Percentiles rank a stretch among this genome's conserved stretches.
Conservation (phyloP, 1,140 invertebrate genomes). For the Lamellibrachia luymesi region DNA sequence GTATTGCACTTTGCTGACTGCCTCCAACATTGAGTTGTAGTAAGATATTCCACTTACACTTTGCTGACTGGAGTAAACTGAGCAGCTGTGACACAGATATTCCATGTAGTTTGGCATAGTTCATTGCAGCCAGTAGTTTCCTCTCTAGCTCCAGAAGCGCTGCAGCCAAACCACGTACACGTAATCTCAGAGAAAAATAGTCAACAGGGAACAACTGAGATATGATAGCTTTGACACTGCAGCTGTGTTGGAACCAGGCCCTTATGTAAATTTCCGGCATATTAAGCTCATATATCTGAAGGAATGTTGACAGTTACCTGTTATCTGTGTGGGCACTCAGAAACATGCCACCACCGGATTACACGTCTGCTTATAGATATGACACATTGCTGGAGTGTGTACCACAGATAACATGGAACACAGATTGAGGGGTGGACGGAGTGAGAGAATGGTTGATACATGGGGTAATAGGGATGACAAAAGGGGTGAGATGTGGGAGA, state of each 20-base stretch:
- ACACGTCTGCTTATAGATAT: not conserved
- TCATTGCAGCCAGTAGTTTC: not conserved
- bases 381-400: not conserved
- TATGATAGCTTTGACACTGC: not conserved
- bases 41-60: not conserved
- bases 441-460: not conserved
- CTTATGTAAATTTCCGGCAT: not conserved
- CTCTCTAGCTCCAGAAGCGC: not conserved
- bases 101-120: not conserved
- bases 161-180: not conserved
- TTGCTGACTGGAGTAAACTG: not conserved
- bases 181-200: not conserved
- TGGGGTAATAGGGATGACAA: too few species aligned
- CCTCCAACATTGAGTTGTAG: not conserved
- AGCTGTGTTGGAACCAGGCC: not conserved
- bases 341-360: not conserved
- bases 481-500: too few species aligned
- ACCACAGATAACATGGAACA: not conserved
- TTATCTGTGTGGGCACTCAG: not conserved
- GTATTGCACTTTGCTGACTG: not conserved
- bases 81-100: not conserved
- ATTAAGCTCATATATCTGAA: not conserved
- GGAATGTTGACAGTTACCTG: not conserved
- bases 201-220: not conserved
- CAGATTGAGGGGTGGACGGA: not conserved